phyloP scores from a whole-genome alignment of 1,140 invertebrate species.

The Trissolcus basalis region DNA sequence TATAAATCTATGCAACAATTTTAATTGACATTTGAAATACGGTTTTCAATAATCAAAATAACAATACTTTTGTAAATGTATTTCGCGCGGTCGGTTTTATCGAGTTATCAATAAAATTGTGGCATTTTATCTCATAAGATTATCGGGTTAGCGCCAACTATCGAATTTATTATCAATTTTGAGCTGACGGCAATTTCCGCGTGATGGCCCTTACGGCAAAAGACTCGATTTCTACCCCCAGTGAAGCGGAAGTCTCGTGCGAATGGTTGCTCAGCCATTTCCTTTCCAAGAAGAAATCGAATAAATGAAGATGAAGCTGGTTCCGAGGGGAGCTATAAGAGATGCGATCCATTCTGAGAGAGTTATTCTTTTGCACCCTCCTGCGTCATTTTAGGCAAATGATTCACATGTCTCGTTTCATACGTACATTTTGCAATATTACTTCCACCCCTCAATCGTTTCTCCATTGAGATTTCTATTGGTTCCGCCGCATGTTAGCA shows the following conservation, averaged over 20 bases:
- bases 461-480: slow-evolving; percentile 22
- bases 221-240: slow-evolving; percentile 73
- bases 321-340: slow-evolving; percentile 57
- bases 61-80: too few relatives aligned
- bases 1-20: too few relatives aligned
- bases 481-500: slow-evolving; percentile 9
- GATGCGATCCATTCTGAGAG: slow-evolving; percentile 54
- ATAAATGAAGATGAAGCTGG: slow-evolving; percentile 65
- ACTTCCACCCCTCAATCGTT: slow-evolving; percentile 48
- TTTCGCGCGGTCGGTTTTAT: too few relatives aligned
- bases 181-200: slow-evolving; percentile 71
- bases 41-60: too few relatives aligned
- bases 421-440: slow-evolving; percentile 41
- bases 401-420: slow-evolving; percentile 41
- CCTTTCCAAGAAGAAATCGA: slow-evolving; percentile 71
- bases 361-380: neutral
- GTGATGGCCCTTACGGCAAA: slow-evolving; percentile 49
- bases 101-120: slow-evolving; percentile 64
- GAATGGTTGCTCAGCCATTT: slow-evolving; percentile 76
- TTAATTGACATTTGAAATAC: too few relatives aligned
- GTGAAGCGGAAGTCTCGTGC: slow-evolving; percentile 72
- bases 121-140: slow-evolving; percentile 71
- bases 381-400: slow-evolving; percentile 54
- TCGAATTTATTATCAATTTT: slow-evolving; percentile 77
- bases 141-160: slow-evolving; percentile 56